A percentile compares a stretch with the other conserved stretches of the same genome.
Evolutionary conservation across 2,888 invertebrate genomes (phyloP).

Genomic region (Ophion ventricosus): DNA sequence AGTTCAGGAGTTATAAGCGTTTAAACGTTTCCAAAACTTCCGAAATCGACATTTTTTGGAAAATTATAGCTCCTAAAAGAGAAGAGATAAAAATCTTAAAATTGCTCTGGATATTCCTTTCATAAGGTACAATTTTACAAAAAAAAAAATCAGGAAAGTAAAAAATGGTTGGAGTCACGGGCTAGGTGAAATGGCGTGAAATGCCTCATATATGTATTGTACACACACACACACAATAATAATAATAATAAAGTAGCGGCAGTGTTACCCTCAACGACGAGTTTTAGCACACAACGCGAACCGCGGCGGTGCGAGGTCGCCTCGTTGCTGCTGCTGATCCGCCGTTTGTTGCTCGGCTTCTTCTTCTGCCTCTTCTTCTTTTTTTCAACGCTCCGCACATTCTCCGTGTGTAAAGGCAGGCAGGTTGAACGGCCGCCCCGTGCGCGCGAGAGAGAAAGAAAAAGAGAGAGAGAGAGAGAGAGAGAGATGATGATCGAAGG

Average conservation of each 20-base stretch:
- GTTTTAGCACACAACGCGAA: conserved; percentile 17
- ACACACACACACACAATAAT: no score
- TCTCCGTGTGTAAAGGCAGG: conserved; percentile 55
- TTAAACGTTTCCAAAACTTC: no score
- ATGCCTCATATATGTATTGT: no score
- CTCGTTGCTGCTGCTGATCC: conserved; percentile 46
- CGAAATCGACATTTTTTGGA: no score
- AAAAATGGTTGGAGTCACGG: no score
- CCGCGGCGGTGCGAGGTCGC: conserved; percentile 45
- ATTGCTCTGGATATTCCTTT: no score
- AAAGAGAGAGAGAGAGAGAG: neutral
- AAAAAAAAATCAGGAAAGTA: no score
- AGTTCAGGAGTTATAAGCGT: no score
- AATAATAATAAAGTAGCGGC: neutral
- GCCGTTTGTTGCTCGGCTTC: conserved; percentile 38
- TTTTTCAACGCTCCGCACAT: conserved; percentile 65
- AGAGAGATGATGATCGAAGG: conserved; percentile 49
- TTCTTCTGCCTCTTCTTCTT: conserved; percentile 36
- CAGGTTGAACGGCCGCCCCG: conserved; percentile 69
- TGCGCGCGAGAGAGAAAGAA: neutral
- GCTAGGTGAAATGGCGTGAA: no score
- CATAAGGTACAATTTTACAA: no score
- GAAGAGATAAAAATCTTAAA: no score
- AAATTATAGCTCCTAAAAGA: no score
- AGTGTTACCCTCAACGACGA: conserved; percentile 46